Percentiles rank a stretch among this genome's conserved stretches.
Evolutionary conservation across 2,888 invertebrate genomes (phyloP).

Genomic region (Drosophila fungiperda): DNA sequence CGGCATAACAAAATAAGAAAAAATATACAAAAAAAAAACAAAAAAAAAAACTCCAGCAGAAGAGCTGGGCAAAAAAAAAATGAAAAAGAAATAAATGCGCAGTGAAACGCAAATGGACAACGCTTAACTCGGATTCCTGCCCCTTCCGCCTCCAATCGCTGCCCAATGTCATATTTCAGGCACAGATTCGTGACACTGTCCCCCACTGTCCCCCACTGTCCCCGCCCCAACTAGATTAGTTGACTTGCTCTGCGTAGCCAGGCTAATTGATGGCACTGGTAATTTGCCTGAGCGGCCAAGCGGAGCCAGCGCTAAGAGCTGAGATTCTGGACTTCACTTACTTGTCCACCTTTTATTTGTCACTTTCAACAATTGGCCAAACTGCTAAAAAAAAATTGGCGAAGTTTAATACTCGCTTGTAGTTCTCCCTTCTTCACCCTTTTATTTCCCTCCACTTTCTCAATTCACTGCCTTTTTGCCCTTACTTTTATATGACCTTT

Average conservation of each 20-base stretch:
- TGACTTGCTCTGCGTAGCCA: conserved; percentile 10
- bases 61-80: not conserved
- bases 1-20: conserved; percentile 27
- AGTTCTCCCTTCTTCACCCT: not conserved
- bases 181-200: conserved; percentile 31
- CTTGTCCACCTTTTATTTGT: not conserved
- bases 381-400: not conserved
- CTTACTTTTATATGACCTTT: conserved; percentile 6
- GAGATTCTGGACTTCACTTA: not conserved
- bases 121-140: conserved; percentile 51
- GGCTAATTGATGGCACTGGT: conserved; percentile 70
- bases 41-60: not conserved
- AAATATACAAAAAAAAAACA: not conserved
- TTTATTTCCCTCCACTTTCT: not conserved
- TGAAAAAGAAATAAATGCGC: conserved; percentile 52
- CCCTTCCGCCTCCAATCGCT: not conserved
- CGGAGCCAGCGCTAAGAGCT: not conserved
- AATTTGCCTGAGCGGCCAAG: conserved; percentile 54
- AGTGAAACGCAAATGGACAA: conserved; percentile 74
- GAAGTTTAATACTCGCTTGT: not conserved
- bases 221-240: not conserved
- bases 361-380: conserved; percentile 4
- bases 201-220: not conserved
- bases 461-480: not conserved
- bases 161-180: conserved; percentile 67